Conservation (phyloP, 1,140 invertebrate species). For the Hesperophylax magnus region DNA sequence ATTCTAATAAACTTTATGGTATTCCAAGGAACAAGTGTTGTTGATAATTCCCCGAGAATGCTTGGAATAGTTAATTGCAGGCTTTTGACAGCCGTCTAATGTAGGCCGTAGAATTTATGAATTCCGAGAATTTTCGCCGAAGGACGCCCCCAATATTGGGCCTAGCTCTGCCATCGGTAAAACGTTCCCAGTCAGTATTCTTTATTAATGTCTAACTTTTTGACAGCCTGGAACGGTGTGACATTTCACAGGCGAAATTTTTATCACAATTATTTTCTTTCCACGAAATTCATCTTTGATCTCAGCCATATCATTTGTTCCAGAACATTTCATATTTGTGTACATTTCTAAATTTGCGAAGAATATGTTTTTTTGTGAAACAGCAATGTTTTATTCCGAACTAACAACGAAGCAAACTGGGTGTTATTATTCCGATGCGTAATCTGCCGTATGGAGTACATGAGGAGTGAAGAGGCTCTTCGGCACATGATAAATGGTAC, state of each 20-base stretch:
- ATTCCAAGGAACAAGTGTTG: conserved; percentile 49
- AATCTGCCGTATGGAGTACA: too few species aligned
- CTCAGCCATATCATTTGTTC: not conserved
- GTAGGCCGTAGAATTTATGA: conserved; percentile 29
- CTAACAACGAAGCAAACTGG: too few species aligned
- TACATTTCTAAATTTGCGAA: too few species aligned
- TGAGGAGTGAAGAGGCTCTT: too few species aligned
- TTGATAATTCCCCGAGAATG: conserved; percentile 48
- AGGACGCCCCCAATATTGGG: conserved; percentile 9
- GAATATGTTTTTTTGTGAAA: too few species aligned
- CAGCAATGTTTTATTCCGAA: too few species aligned
- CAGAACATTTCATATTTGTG: too few species aligned
- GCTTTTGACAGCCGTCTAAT: conserved; percentile 41
- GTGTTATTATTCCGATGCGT: too few species aligned
- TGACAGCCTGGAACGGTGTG: conserved; percentile 35
- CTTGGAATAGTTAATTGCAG: conserved; percentile 46
- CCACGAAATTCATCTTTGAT: not conserved
- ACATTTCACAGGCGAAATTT: conserved; percentile 44
- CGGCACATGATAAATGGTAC: not conserved
- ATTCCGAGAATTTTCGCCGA: conserved; percentile 25
- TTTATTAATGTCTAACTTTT: conserved; percentile 43
- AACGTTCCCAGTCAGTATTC: conserved; percentile 33
- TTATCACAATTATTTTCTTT: conserved; percentile 17
- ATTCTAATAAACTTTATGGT: conserved; percentile 34
- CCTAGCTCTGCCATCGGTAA: not conserved